These are phyloP conservation scores for Cololabis saira DNA, from an alignment of 2,113 vertebrate genomes.

Conservation along the genomic window DNA sequence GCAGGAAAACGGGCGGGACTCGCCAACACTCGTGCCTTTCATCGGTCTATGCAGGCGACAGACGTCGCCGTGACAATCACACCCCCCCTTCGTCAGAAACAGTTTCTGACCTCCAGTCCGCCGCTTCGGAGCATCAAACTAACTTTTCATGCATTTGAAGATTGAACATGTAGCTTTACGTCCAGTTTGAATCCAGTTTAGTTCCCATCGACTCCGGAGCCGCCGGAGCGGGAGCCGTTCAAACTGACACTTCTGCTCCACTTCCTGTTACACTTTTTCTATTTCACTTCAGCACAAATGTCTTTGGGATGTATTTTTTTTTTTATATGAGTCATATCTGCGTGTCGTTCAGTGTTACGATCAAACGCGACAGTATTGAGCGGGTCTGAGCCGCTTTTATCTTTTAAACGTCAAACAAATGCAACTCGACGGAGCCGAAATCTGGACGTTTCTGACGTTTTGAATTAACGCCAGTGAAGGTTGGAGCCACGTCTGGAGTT, in stretches of 20 bases:
- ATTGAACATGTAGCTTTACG: not conserved
- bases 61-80: slow-evolving; percentile 72
- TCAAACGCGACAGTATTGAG: slow-evolving; percentile 49
- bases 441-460: too few relatives aligned
- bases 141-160: slow-evolving; percentile 3
- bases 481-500: too few relatives aligned
- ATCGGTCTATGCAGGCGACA: slow-evolving; percentile 64
- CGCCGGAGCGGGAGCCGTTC: slow-evolving; percentile 39
- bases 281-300: slow-evolving; percentile 32
- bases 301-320: slow-evolving; percentile 70
- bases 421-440: too few relatives aligned
- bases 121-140: not conserved
- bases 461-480: too few relatives aligned
- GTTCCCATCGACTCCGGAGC: slow-evolving; percentile 33
- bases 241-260: slow-evolving; percentile 24
- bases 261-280: slow-evolving; percentile 68
- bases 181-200: slow-evolving; percentile 30
- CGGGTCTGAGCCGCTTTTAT: slow-evolving; percentile 34
- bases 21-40: slow-evolving; percentile 68
- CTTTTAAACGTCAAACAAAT: not conserved
- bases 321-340: slow-evolving; percentile 79
- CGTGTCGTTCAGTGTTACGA: slow-evolving; percentile 70
- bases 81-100: slow-evolving; percentile 10
- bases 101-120: not conserved
- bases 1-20: not conserved